Evolutionary conservation across 2,113 vertebrate species (phyloP), one percentile per base, ranked within the genome.

Genomic region (Gavia stellata): DNA sequence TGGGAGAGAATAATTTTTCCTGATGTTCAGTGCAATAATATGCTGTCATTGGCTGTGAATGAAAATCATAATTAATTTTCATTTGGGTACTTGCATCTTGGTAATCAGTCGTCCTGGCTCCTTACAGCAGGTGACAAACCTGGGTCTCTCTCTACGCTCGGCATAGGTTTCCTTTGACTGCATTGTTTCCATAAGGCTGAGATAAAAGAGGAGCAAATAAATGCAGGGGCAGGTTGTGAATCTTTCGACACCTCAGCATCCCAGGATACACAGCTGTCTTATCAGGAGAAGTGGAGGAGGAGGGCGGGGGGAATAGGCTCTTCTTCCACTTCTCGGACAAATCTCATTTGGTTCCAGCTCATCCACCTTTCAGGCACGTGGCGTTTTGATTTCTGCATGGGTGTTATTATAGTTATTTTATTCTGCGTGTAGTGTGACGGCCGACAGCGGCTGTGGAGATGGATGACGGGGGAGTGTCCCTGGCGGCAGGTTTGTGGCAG

Each of bases 21-120:
- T 96, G 96, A 97, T 98, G 97, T 97, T 97, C 96, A 86, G 93
- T 94, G 94, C 95, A 94, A 92, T 98, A 97, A 96, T 97, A 71
- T 81, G 92, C 96, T 97, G 97, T 97, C 97, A 96, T 96, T 96
- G 97, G 95, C 82, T 90, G 92, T 97, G 97, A 97, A 97, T 98
- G 96, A 97, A 97, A 97, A 97, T 97, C 97, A 75, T 98, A 97
- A 98, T 98, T 98, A 97, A 97, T 97, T 97, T 97, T 96, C 96
- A 96, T 94, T 97, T 96, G 92, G 94, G 85, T 97, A 94, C 96
- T 97, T 97, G 96, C 92, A 71, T 97, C 93, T 94, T 97, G 71
- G 82, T 97, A 98, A 97, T 98, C 95, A 97, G 89, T 89, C 94
- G 97, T 97, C 96, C 92, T 90, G 70, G 91, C 95, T 96, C 83